A percentile compares a stretch with the other conserved stretches of the same genome.
phyloP scores from a whole-genome alignment of 2,888 invertebrate genomes.

The Leptinotarsa tumamoca region DNA sequence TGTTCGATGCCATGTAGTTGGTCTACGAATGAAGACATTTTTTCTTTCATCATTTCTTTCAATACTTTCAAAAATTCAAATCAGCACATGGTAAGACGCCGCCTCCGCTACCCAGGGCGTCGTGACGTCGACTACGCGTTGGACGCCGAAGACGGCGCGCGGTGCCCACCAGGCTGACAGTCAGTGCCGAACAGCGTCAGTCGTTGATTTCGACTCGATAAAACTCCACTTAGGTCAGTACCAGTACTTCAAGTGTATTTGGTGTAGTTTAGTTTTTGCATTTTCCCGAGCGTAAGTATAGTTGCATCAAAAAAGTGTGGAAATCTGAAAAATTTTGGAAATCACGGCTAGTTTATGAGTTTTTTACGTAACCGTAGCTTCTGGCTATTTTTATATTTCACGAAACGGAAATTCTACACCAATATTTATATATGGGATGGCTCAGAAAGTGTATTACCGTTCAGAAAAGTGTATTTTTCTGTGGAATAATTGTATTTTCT shows the following conservation, averaged over 20 bases:
- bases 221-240: slow-evolving; percentile 64
- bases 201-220: slow-evolving; percentile 65
- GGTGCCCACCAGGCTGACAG: slow-evolving; percentile 59
- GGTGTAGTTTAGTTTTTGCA: slow-evolving; percentile 31
- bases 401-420: slow-evolving; percentile 12
- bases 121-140: slow-evolving; percentile 51
- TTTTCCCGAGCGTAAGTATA: slow-evolving; percentile 42
- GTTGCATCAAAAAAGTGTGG: slow-evolving; percentile 21
- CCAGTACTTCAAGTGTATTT: slow-evolving; percentile 33
- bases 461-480: neutral
- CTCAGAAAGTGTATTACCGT: neutral
- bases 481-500: neutral
- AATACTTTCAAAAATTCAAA: neutral
- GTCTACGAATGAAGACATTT: too few species aligned
- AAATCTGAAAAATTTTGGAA: neutral
- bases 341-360: neutral
- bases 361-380: slow-evolving; percentile 37
- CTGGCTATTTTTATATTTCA: slow-evolving; percentile 34
- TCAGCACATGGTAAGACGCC: slow-evolving; percentile 42
- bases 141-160: slow-evolving; percentile 55
- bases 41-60: too few species aligned
- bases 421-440: slow-evolving; percentile 13
- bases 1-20: too few species aligned
- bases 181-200: slow-evolving; percentile 67
- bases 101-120: slow-evolving; percentile 49